phyloP scores from a whole-genome alignment of 2,888 invertebrate genomes.

The Synanthedon myopaeformis region DNA sequence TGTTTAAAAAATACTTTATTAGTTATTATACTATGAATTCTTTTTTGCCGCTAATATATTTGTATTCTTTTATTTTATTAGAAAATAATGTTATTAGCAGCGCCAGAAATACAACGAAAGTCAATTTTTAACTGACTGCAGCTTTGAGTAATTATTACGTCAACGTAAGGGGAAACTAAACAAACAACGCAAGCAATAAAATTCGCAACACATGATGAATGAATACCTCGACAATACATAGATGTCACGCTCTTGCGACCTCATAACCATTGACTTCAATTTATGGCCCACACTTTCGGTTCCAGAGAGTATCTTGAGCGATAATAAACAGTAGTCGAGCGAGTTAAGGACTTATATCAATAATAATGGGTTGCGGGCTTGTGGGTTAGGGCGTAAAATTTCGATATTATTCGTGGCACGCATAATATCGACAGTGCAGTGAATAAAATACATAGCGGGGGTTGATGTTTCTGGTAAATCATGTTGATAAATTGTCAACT shows the following conservation, averaged over 20 bases:
- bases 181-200: slow-evolving; percentile 19
- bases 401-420: background rate
- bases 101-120: too few relatives aligned
- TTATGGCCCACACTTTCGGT: slow-evolving; percentile 38
- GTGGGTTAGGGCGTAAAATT: slow-evolving; percentile 25
- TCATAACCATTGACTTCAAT: slow-evolving; percentile 54
- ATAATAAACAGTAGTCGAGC: slow-evolving; percentile 1
- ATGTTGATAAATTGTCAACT: too few relatives aligned
- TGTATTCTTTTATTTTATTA: too few relatives aligned
- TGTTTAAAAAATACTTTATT: too few relatives aligned
- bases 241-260: slow-evolving; percentile 49
- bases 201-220: slow-evolving; percentile 41
- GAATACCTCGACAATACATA: slow-evolving; percentile 39
- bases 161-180: background rate
- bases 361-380: slow-evolving; percentile 28
- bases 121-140: too few relatives aligned
- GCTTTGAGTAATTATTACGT: background rate
- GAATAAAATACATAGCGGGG: too few relatives aligned
- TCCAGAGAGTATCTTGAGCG: slow-evolving; percentile 5
- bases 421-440: too few relatives aligned
- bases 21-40: too few relatives aligned
- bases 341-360: background rate
- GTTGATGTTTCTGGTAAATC: too few relatives aligned
- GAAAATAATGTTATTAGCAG: too few relatives aligned
- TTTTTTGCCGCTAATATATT: too few relatives aligned